Conservation (phyloP, 2,888 invertebrate genomes). For the Linnaemya vulpina region DNA sequence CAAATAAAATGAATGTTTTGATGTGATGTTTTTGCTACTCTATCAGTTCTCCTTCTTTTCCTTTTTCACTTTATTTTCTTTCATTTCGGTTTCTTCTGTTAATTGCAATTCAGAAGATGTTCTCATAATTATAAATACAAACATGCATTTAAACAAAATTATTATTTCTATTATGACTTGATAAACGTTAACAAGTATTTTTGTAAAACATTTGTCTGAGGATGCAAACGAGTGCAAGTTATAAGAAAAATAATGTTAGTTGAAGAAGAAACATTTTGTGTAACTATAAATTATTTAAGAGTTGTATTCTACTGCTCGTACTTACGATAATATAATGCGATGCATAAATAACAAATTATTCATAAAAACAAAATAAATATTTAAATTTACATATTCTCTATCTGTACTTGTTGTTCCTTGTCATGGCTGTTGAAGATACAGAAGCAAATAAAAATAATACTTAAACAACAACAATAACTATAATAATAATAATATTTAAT, state of each 20-base stretch:
- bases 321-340: conserved; percentile 5
- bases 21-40: conserved; percentile 44
- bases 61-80: background rate
- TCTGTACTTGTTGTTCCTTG: conserved; percentile 35
- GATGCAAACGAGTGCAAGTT: conserved; percentile 62
- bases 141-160: background rate
- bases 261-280: conserved; percentile 41
- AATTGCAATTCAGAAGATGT: background rate
- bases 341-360: conserved; percentile 43
- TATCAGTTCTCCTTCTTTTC: background rate
- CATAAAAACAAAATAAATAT: conserved; percentile 4
- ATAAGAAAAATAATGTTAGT: conserved; percentile 70
- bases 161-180: conserved; percentile 41
- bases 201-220: conserved; percentile 42
- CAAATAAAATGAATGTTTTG: conserved; percentile 64
- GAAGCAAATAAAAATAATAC: background rate
- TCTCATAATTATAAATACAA: too few species aligned
- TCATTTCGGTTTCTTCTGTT: conserved; percentile 4
- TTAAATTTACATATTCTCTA: conserved; percentile 2
- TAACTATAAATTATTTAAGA: conserved; percentile 32
- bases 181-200: conserved; percentile 40
- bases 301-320: conserved; percentile 1
- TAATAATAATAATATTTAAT: background rate
- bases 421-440: conserved; percentile 29
- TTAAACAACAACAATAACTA: too few species aligned